These are phyloP conservation scores for Megalops cyprinoides DNA, from an alignment of 2,797 vertebrate genomes.

Conservation along the genomic window DNA sequence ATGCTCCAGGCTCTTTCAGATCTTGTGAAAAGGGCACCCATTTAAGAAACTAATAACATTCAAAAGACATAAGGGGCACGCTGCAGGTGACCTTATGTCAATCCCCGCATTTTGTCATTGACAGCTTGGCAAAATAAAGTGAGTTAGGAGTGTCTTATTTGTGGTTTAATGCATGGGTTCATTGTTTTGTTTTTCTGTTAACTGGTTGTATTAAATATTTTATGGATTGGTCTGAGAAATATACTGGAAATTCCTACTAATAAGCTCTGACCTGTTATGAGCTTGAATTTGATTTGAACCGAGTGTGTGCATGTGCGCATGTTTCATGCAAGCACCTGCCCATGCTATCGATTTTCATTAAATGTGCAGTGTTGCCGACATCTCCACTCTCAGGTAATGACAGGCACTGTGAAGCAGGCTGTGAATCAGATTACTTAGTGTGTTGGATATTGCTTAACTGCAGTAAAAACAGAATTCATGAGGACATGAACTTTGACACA, in stretches of 20 bases:
- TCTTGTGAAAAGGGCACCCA: not conserved
- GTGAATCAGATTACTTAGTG: not conserved
- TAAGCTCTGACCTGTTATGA: not conserved
- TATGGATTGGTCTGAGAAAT: not conserved
- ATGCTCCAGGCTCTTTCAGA: not conserved
- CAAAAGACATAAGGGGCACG: conserved; percentile 34
- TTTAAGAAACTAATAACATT: not conserved
- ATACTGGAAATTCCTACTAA: not conserved
- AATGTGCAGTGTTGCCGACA: not conserved
- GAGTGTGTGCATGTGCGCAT: not conserved
- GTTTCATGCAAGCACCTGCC: not conserved
- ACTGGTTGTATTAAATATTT: not conserved
- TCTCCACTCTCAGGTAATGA: not conserved
- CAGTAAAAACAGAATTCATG: not conserved
- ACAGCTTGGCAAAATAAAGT: not conserved
- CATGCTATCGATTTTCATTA: not conserved
- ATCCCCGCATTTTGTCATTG: not conserved
- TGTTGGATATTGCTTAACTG: not conserved
- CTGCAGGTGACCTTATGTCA: no score
- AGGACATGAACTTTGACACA: not conserved
- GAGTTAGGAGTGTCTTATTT: not conserved
- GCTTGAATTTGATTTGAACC: not conserved
- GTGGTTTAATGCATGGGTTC: not conserved
- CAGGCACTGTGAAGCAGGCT: not conserved
- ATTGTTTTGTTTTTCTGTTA: not conserved